Evolutionary conservation across 1,140 invertebrate species (phyloP).

Genomic region (Calycopis cecrops): DNA sequence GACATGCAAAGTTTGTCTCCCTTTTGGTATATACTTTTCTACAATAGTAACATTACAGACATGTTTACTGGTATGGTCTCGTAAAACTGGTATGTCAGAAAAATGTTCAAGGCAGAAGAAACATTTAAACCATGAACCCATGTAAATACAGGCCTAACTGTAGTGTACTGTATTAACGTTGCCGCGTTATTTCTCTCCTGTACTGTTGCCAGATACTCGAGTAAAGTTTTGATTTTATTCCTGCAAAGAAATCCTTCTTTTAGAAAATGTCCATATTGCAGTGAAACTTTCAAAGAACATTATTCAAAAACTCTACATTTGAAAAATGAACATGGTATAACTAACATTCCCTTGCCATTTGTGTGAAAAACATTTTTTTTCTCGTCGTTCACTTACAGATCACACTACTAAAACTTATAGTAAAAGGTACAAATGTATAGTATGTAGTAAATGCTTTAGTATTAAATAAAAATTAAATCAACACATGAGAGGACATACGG

Average conservation of each 20-base stretch:
- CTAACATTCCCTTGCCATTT: slow-evolving; percentile 38
- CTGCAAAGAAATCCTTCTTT: slow-evolving; percentile 21
- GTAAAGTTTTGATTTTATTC: slow-evolving; percentile 10
- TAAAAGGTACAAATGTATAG: slow-evolving; percentile 69
- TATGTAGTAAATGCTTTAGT: slow-evolving; percentile 69
- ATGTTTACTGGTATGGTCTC: slow-evolving; percentile 38
- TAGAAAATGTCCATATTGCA: slow-evolving; percentile 40
- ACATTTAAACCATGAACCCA: slow-evolving; percentile 45
- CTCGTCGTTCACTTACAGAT: slow-evolving; percentile 38
- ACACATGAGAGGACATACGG: slow-evolving; percentile 81
- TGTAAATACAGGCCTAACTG: slow-evolving; percentile 45
- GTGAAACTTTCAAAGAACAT: slow-evolving; percentile 39
- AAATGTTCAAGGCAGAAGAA: slow-evolving; percentile 44
- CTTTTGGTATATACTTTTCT: slow-evolving; percentile 39
- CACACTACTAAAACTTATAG: slow-evolving; percentile 65
- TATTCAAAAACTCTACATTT: slow-evolving; percentile 46
- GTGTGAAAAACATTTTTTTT: slow-evolving; percentile 35
- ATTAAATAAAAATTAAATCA: slow-evolving; percentile 78
- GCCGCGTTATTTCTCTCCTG: slow-evolving; percentile 45
- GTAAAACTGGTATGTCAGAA: slow-evolving; percentile 28
- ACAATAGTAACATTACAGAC: slow-evolving; percentile 26
- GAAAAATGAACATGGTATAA: slow-evolving; percentile 37
- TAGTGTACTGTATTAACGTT: slow-evolving; percentile 34
- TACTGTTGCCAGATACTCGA: slow-evolving; percentile 42
- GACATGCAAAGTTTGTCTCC: slow-evolving; percentile 41